phyloP scores from a whole-genome alignment of 2,888 invertebrate species.

The Dasypolia templi region DNA sequence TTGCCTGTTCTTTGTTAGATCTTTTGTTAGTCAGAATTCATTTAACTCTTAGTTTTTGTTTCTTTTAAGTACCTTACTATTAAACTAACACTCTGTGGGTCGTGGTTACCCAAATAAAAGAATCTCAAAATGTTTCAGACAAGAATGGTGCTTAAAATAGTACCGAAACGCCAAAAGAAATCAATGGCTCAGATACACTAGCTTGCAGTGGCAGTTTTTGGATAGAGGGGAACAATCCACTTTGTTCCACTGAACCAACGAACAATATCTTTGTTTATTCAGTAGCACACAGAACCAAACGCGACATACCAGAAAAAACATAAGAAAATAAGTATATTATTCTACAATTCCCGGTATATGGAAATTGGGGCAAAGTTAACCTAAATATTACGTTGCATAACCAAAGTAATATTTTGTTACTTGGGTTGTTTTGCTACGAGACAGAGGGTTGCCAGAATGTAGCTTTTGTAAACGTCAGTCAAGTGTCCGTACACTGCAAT shows the following conservation, averaged over 20 bases:
- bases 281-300: background rate
- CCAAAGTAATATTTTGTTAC: slow-evolving; percentile 38
- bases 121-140: too few relatives aligned
- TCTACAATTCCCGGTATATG: slow-evolving; percentile 38
- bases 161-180: background rate
- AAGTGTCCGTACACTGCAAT: slow-evolving; percentile 36
- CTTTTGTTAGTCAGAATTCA: background rate
- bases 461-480: slow-evolving; percentile 55
- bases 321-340: slow-evolving; percentile 37
- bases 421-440: slow-evolving; percentile 19
- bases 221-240: background rate
- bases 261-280: slow-evolving; percentile 25
- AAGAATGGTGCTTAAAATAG: background rate
- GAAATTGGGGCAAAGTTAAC: slow-evolving; percentile 44
- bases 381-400: too few relatives aligned
- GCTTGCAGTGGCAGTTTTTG: background rate
- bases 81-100: too few relatives aligned
- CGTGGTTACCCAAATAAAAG: too few relatives aligned
- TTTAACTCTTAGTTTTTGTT: too few relatives aligned
- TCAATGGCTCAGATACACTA: background rate
- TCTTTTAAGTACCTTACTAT: too few relatives aligned
- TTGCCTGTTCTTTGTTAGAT: background rate
- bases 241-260: background rate
- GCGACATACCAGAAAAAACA: background rate
- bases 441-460: slow-evolving; percentile 37